Evolutionary conservation across 2,113 vertebrate species (phyloP).

Genomic region (Notothenia rossii): DNA sequence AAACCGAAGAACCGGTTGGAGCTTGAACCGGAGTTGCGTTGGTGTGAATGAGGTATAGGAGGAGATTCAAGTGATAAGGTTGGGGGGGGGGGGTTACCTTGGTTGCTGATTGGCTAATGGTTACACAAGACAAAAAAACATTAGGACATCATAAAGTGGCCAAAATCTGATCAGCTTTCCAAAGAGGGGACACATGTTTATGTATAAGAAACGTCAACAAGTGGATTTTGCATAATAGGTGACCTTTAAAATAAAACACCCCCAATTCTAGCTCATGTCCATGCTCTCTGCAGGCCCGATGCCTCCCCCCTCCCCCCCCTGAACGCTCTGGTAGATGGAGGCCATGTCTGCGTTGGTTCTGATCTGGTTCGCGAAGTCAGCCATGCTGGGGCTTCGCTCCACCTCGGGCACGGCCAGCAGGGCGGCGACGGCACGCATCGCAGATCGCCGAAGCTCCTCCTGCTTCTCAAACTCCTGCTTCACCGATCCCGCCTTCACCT

Average conservation of each 20-base stretch:
- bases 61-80: too few relatives aligned
- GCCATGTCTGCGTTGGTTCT: constrained; percentile 90
- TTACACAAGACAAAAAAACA: too few relatives aligned
- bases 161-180: too few relatives aligned
- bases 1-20: too few relatives aligned
- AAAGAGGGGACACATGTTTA: too few relatives aligned
- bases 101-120: too few relatives aligned
- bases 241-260: constrained; percentile 1
- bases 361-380: constrained; percentile 92
- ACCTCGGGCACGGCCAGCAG: constrained; percentile 92
- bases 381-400: constrained; percentile 91
- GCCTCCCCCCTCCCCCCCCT: constrained; percentile 88
- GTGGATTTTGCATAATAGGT: too few relatives aligned
- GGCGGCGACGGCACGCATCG: constrained; percentile 94
- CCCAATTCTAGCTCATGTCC: constrained; percentile 88
- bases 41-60: too few relatives aligned
- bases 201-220: too few relatives aligned
- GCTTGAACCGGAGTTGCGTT: too few relatives aligned
- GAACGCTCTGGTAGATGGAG: constrained; percentile 92
- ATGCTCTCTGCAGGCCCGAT: constrained; percentile 82
- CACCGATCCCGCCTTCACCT: constrained; percentile 96
- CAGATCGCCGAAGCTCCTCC: constrained; percentile 93
- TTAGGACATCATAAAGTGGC: too few relatives aligned
- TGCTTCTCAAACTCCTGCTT: constrained; percentile 99
- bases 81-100: too few relatives aligned